phyloP scores from a whole-genome alignment of 2,797 vertebrate species.

The Hypotaenidia okinawae region DNA sequence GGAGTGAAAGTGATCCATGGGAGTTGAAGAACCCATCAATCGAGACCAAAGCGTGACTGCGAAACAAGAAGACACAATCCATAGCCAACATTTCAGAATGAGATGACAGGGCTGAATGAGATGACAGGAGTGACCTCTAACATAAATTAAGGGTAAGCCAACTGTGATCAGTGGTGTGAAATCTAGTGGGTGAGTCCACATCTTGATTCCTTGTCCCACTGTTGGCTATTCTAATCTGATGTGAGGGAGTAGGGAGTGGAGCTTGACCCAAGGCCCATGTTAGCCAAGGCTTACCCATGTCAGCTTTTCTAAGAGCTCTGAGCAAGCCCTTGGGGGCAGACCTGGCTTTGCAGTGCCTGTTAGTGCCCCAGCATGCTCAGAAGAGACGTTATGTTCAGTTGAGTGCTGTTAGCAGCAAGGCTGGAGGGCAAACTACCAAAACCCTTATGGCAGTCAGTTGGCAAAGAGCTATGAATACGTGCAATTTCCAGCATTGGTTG shows the following conservation, averaged over 20 bases:
- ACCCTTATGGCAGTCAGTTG: not conserved
- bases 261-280: not conserved
- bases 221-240: not conserved
- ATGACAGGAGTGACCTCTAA: not conserved
- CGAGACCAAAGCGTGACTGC: not conserved
- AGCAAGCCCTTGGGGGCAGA: not conserved
- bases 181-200: not conserved
- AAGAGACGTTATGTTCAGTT: not conserved
- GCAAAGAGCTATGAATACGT: slow-evolving; percentile 2
- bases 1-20: not conserved
- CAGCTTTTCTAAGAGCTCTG: not conserved
- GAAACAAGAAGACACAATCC: not conserved
- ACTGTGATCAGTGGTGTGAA: not conserved
- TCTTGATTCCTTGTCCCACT: not conserved
- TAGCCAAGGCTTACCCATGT: not conserved
- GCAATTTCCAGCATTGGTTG: not conserved
- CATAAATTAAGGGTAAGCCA: not conserved
- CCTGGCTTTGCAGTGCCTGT: not conserved
- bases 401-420: not conserved
- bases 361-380: not conserved
- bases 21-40: not conserved
- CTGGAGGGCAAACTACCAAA: slow-evolving; percentile 33
- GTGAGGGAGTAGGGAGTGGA: not conserved
- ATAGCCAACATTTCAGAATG: not conserved
- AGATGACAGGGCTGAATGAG: not conserved